Evolutionary conservation across 2,797 vertebrate genomes (phyloP).

Genomic region (Betta splendens): DNA sequence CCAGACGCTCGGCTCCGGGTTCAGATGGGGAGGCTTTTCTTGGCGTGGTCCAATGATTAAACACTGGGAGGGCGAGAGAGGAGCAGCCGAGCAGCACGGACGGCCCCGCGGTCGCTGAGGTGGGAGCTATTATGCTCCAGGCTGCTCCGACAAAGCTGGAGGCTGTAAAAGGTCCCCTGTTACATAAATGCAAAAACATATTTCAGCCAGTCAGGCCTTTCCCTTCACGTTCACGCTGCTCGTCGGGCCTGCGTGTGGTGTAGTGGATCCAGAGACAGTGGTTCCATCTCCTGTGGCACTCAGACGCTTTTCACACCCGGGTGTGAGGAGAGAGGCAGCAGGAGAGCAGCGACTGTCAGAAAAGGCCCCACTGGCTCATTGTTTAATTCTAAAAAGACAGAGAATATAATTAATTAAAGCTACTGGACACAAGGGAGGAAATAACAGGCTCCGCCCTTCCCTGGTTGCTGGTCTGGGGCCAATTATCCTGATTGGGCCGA

Average conservation of each 20-base stretch:
- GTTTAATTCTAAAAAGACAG: not conserved
- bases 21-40: conserved; percentile 62
- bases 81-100: conserved; percentile 37
- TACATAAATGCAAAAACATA: no score
- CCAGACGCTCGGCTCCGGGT: conserved; percentile 65
- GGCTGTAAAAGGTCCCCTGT: not conserved
- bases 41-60: conserved; percentile 60
- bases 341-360: conserved; percentile 33
- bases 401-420: no score
- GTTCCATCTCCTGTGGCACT: conserved; percentile 11
- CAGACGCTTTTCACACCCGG: conserved; percentile 62
- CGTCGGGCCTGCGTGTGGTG: conserved; percentile 43
- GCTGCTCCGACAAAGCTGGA: no score
- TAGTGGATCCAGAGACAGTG: conserved; percentile 26
- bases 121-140: conserved; percentile 29
- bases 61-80: conserved; percentile 43
- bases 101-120: conserved; percentile 23
- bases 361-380: no score
- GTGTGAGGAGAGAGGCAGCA: conserved; percentile 37
- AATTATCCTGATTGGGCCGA: conserved; percentile 74
- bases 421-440: not conserved
- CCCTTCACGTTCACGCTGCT: no score
- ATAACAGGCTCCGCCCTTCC: conserved; percentile 36
- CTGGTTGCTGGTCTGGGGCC: conserved; percentile 65
- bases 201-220: no score